These are phyloP conservation scores for Saccostrea echinata DNA, from an alignment of 1,140 invertebrate species.

Conservation along the genomic window DNA sequence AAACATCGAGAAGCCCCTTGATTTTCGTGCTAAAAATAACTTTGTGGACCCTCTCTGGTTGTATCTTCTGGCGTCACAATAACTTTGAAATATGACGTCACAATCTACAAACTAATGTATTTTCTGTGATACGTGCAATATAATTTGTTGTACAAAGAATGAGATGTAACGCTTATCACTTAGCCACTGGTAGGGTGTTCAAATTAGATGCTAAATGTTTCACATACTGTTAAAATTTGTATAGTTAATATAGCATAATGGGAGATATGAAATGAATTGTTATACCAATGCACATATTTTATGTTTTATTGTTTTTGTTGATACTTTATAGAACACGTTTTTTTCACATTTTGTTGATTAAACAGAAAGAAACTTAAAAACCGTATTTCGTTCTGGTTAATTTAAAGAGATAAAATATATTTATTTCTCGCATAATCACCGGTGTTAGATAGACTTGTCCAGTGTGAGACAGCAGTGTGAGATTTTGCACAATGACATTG, in stretches of 20 bases:
- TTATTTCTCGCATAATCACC: too few relatives aligned
- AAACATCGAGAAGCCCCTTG: background rate
- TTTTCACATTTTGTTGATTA: too few relatives aligned
- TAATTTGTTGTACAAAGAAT: background rate
- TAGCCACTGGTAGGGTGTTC: background rate
- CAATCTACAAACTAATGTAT: slow-evolving; percentile 19
- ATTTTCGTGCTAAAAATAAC: slow-evolving; percentile 2
- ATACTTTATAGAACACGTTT: background rate
- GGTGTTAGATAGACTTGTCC: too few relatives aligned
- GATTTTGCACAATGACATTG: too few relatives aligned
- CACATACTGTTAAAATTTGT: background rate
- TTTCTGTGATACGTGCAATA: slow-evolving; percentile 15
- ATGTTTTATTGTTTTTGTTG: slow-evolving; percentile 12
- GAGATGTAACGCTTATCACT: background rate
- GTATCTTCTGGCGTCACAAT: slow-evolving; percentile 23
- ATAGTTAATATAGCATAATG: background rate
- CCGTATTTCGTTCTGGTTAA: background rate
- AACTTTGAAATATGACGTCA: background rate
- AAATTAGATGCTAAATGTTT: background rate
- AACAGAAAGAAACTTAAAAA: background rate
- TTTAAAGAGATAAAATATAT: too few relatives aligned
- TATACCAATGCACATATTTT: background rate
- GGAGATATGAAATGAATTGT: background rate
- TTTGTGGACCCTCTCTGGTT: slow-evolving; percentile 3
- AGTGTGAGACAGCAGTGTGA: too few relatives aligned